Evolutionary conservation across 2,797 vertebrate genomes (phyloP), one percentile per base, ranked within the genome.

Genomic region (Iguana delicatissima): DNA sequence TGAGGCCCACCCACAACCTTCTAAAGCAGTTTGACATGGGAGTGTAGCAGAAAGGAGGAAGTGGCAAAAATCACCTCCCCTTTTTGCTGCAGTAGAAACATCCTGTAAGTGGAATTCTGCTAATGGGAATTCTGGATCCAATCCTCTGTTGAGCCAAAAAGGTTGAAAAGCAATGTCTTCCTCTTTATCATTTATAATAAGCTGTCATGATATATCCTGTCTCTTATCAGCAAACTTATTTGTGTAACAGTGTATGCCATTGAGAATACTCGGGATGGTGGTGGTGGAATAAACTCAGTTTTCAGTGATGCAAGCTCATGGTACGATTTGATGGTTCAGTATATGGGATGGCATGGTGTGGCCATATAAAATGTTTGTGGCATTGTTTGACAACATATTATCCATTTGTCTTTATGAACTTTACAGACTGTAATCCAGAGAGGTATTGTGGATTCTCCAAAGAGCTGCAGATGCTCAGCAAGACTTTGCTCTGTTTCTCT

Each of bases 321-420:
- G 62, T 86, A 88, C 90, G 88, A n/a, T 80, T 6, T 76, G 59
- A 80, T 73, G 29, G 83, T 89, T 84, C 85, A n/a, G 64, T 35
- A 84, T 22, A 29, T 81, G 20, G 67, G 91, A 82, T 67, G 35
- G 62, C 2, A 38, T 92, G 42, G 82, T 93, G 55, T 85, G 85
- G 81, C 1, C 42, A 87, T 83, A 67, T 87, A 38, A 82, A 38
- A 72, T 89, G 89, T 90, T 92, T 93, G 35, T 76, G 38, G 0
- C 38, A 32, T n/a, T 92, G 85, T 18, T 35, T 35, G 46, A 91
- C 10, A 87, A 52, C 24, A 57, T 88, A 91, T 4, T 50, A 55
- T 64, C 69, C 59, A 83, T 3, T 67, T 76, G 5, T 18, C 0
- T 91, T 85, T 50, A 2, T 87, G 84, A 89, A 9, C 50, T 29